A percentile compares a stretch with the other conserved stretches of the same genome.
Evolutionary conservation across 2,113 vertebrate genomes (phyloP).

Genomic region (Epinephelus cyanopodus): DNA sequence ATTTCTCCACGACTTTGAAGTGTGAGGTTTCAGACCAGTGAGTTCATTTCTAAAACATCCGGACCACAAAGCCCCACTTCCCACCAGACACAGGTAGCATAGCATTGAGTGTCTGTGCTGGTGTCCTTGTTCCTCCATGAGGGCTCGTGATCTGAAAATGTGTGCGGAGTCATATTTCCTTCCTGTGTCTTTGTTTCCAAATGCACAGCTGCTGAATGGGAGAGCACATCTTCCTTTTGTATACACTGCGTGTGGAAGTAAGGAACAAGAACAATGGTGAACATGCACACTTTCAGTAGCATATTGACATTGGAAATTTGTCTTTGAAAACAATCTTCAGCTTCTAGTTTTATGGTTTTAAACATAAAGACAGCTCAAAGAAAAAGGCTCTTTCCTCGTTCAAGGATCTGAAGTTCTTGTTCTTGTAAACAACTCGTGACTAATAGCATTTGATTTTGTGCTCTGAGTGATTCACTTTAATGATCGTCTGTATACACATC

Average conservation of each 20-base stretch:
- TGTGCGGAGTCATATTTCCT: slow-evolving; percentile 56
- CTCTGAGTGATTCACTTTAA: neutral
- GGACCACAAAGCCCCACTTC: slow-evolving; percentile 20
- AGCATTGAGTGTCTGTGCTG: slow-evolving; percentile 8
- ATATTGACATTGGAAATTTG: neutral
- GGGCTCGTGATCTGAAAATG: slow-evolving; percentile 46
- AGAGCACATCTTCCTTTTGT: slow-evolving; percentile 25
- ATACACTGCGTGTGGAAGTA: neutral
- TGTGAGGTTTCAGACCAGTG: slow-evolving; percentile 5
- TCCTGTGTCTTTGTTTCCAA: slow-evolving; percentile 49
- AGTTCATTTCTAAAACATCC: slow-evolving; percentile 41
- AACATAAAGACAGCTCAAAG: neutral
- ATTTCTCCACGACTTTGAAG: neutral
- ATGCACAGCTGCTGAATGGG: slow-evolving; percentile 42
- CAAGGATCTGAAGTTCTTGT: neutral
- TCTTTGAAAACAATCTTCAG: neutral
- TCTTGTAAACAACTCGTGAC: neutral
- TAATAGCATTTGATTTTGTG: neutral
- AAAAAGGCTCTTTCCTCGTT: neutral
- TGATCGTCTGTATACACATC: neutral
- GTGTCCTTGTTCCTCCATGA: slow-evolving; percentile 17
- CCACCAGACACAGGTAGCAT: slow-evolving; percentile 1
- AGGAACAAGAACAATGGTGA: neutral
- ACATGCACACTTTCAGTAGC: neutral
- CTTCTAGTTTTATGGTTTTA: neutral